phyloP scores from a whole-genome alignment of 23 tunicate genomes.

The Trididemnum miniatum region DNA sequence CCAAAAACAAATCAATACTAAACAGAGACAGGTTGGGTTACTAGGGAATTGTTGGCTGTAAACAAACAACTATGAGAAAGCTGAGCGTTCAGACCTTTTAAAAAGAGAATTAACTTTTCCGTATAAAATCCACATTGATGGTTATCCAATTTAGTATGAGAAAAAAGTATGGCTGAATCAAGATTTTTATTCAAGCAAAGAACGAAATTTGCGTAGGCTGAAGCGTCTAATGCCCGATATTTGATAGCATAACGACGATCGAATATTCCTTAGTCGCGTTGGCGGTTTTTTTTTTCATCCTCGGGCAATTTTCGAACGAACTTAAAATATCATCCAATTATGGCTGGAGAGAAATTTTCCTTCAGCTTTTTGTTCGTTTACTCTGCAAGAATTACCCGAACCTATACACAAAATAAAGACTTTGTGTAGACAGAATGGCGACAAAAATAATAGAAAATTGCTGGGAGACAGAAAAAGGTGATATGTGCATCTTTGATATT shows the following conservation, averaged over 20 bases:
- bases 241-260: conserved; percentile 13
- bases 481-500: too few relatives aligned
- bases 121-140: too few relatives aligned
- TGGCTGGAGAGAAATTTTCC: neutral
- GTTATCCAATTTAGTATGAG: neutral
- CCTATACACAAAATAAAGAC: neutral
- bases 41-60: neutral
- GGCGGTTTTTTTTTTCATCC: too few relatives aligned
- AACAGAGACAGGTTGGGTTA: conserved; percentile 1
- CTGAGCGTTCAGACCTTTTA: too few relatives aligned
- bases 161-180: neutral
- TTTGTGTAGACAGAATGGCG: neutral
- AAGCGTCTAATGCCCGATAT: conserved; percentile 7
- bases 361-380: neutral
- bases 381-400: neutral
- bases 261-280: too few relatives aligned
- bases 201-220: neutral
- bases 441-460: conserved; percentile 13
- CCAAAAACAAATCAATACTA: neutral
- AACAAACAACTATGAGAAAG: conserved; percentile 28
- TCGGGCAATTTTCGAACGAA: conserved; percentile 30
- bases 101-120: too few relatives aligned
- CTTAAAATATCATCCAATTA: neutral
- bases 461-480: too few relatives aligned
- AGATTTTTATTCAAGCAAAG: neutral